Percentiles rank a stretch among this genome's conserved stretches.
Evolutionary conservation across 2,888 invertebrate species (phyloP).

Genomic region (Biston stratarius): DNA sequence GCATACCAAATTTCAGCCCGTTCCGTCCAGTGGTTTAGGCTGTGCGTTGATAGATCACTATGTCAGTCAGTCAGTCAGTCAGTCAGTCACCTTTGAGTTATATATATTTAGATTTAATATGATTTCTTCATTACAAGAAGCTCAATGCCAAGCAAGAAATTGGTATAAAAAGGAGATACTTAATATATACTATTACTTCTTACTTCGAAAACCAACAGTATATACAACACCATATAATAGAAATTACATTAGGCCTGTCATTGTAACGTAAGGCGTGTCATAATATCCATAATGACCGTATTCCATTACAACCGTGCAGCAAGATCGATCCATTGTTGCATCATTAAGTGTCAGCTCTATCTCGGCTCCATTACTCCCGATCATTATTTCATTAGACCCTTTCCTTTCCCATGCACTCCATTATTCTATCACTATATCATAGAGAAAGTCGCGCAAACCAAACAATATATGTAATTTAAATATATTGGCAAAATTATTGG

Average conservation of each 20-base stretch:
- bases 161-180: too few relatives aligned
- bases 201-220: slow-evolving; percentile 7
- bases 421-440: slow-evolving; percentile 32
- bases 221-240: slow-evolving; percentile 24
- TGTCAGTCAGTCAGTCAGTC: too few relatives aligned
- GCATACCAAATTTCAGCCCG: too few relatives aligned
- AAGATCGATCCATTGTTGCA: slow-evolving; percentile 40
- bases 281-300: slow-evolving; percentile 30
- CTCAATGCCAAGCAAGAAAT: too few relatives aligned
- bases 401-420: slow-evolving; percentile 41
- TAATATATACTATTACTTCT: neutral
- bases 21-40: too few relatives aligned
- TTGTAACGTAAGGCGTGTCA: slow-evolving; percentile 22
- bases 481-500: slow-evolving; percentile 34
- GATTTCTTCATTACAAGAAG: too few relatives aligned
- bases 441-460: slow-evolving; percentile 29
- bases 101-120: too few relatives aligned
- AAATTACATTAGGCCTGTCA: slow-evolving; percentile 33
- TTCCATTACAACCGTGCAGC: slow-evolving; percentile 22
- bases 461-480: slow-evolving; percentile 22
- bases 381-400: slow-evolving; percentile 44
- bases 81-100: too few relatives aligned
- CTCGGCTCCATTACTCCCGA: slow-evolving; percentile 37
- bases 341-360: slow-evolving; percentile 42
- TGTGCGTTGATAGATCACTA: too few relatives aligned